phyloP scores from a whole-genome alignment of 2,797 vertebrate genomes.

The Remorina albescens region DNA sequence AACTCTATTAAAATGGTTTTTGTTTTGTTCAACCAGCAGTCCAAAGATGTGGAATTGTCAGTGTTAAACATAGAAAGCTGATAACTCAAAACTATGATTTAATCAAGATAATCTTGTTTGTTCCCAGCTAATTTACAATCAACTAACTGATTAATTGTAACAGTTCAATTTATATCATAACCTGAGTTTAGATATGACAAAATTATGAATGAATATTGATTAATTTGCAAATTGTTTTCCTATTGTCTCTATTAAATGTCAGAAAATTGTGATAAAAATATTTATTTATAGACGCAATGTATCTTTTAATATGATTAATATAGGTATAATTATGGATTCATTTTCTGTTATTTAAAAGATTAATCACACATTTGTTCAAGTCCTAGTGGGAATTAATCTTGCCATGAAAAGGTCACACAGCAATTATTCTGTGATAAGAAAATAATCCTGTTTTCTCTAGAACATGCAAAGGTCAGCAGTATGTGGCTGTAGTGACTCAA shows the following conservation, averaged over 20 bases:
- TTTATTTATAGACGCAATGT: no score
- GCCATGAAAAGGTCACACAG: background rate
- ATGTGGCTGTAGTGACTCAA: background rate
- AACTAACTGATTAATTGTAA: background rate
- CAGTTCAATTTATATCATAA: background rate
- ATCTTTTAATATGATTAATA: background rate
- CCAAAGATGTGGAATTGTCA: background rate
- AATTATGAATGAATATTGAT: no score
- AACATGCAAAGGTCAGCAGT: background rate
- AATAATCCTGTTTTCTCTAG: background rate
- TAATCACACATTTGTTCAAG: background rate
- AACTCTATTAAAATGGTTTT: background rate
- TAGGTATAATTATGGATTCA: background rate
- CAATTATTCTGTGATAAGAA: conserved; percentile 1
- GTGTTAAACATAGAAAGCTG: background rate
- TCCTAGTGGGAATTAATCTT: background rate
- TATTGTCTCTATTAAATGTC: background rate
- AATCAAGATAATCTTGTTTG: background rate
- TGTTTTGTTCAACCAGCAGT: background rate
- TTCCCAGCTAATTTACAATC: background rate
- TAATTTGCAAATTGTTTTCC: background rate
- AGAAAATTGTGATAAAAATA: background rate
- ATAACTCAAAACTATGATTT: background rate
- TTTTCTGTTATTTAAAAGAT: background rate
- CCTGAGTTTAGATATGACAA: no score